Base-by-base conservation (phyloP, 1,140 invertebrate species). In the Ladona fulva region DNA sequence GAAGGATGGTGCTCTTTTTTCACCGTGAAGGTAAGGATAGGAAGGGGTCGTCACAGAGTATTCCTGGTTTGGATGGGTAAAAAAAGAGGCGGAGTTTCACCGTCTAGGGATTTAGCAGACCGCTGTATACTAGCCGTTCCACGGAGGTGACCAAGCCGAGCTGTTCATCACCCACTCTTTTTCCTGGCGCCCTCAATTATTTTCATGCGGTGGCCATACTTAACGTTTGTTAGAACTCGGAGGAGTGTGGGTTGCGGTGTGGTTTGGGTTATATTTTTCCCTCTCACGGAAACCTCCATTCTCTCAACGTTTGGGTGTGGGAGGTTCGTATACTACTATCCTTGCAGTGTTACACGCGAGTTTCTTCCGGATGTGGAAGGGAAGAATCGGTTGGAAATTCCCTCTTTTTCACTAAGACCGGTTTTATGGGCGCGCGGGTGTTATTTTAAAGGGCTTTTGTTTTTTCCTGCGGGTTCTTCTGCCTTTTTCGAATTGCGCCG, bases 161-260 rank as follows among this genome's bases (percentile, higher is more conserved):
- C 52, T 66, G 52, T 66, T 66, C 52, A 12, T 66, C 52, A 66
- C 52, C 52, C 52, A 19, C 52, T 16, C 52, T 22, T 19, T 66
- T 66, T 66, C 52, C 52, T 12, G 52, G 3, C n/a, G n/a, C 12
- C 52, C 52, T 66, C 52, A 66, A 66, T 66, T 66, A 66, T 66
- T 66, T 66, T 66, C 52, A 66, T 66, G 52, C 52, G 52, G 52
- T 66, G 52, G 52, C 52, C 52, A 66, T 66, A 66, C 44, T 52
- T 52, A 52, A 52, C 52, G 52, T 66, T 16, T 66, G 52, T 22
- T 66, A 11, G 44, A 19, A 19, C 44, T 19, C 44, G 52, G 16
- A 37, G 29, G 52, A 66, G 52, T 16, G 52, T 19, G 52, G 52
- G 52, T 16, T 22, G 52, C 14, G 52, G 52, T 66, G 52, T 66